Percentiles rank a stretch among this genome's conserved stretches.
These are phyloP conservation scores for Drosophila setosimentum DNA, from an alignment of 2,888 invertebrate genomes.

Conservation along the genomic window DNA sequence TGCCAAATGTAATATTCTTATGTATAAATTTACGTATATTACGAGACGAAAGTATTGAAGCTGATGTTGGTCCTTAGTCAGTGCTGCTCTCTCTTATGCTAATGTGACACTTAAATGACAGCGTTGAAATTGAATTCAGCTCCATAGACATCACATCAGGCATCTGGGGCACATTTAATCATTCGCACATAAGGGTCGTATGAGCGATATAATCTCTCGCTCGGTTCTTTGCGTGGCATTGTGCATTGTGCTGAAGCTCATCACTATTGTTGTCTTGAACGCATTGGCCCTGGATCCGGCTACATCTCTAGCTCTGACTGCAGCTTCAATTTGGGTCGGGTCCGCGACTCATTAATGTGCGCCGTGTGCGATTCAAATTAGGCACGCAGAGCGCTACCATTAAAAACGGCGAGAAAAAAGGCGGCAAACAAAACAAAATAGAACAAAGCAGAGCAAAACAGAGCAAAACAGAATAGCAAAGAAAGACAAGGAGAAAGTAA, in stretches of 20 bases:
- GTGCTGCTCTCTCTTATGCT: conserved; percentile 20
- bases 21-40: background rate
- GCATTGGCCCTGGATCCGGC: background rate
- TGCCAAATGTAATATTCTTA: conserved; percentile 3
- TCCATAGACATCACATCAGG: background rate
- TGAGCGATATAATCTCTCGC: conserved; percentile 41
- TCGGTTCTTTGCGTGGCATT: background rate
- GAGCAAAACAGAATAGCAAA: background rate
- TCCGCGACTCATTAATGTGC: conserved; percentile 63
- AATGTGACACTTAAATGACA: conserved; percentile 58
- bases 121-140: conserved; percentile 58
- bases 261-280: background rate
- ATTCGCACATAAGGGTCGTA: conserved; percentile 49
- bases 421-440: conserved; percentile 25
- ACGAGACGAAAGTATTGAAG: conserved; percentile 12
- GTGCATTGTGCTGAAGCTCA: conserved; percentile 26
- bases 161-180: conserved; percentile 52
- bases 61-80: background rate
- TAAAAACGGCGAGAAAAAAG: conserved; percentile 62
- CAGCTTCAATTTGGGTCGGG: conserved; percentile 28
- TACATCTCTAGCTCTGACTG: background rate
- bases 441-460: conserved; percentile 11
- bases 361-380: conserved; percentile 75
- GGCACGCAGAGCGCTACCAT: conserved; percentile 74
- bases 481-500: conserved; percentile 3